A percentile compares a stretch with the other conserved stretches of the same genome.
phyloP scores from a whole-genome alignment of 2,797 vertebrate species.

The Danio choprae region DNA sequence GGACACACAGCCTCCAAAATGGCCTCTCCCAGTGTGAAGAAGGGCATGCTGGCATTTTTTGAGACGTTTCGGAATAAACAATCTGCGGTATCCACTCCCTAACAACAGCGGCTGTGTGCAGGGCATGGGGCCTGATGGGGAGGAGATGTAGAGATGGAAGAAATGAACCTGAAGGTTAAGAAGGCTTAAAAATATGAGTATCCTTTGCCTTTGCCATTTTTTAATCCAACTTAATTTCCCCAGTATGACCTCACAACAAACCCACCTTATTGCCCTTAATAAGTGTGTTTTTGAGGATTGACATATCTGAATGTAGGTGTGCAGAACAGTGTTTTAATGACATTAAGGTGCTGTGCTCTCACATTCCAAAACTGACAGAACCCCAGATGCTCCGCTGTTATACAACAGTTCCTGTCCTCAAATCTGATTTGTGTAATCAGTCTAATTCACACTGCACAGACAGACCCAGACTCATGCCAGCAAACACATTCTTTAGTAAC shows the following conservation, averaged over 20 bases:
- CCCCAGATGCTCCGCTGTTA: constrained; percentile 4
- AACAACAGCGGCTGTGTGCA: constrained; percentile 45
- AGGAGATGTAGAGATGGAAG: neutral
- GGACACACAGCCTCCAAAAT: constrained; percentile 70
- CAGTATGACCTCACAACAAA: constrained; percentile 21
- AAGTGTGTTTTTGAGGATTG: constrained; percentile 27
- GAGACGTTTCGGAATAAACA: constrained; percentile 89
- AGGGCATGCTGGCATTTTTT: constrained; percentile 89
- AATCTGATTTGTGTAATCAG: neutral
- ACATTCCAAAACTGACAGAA: constrained; percentile 62
- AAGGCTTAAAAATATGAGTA: constrained; percentile 13
- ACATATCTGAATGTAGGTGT: constrained; percentile 43
- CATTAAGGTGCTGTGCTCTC: constrained; percentile 63
- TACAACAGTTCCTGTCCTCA: neutral
- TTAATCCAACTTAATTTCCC: constrained; percentile 3
- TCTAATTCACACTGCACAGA: neutral
- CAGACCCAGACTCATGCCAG: neutral
- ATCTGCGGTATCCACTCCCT: constrained; percentile 80
- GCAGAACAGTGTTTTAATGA: constrained; percentile 49
- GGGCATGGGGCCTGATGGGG: constrained; percentile 33
- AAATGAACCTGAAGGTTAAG: neutral
- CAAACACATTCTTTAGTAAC: neutral
- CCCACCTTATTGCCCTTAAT: constrained; percentile 34
- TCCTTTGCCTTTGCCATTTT: constrained; percentile 40
- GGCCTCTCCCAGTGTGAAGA: constrained; percentile 75